Evolutionary conservation across 1,140 invertebrate species (phyloP), one percentile per base, ranked within the genome.

Genomic region (Ceratina australensis): DNA sequence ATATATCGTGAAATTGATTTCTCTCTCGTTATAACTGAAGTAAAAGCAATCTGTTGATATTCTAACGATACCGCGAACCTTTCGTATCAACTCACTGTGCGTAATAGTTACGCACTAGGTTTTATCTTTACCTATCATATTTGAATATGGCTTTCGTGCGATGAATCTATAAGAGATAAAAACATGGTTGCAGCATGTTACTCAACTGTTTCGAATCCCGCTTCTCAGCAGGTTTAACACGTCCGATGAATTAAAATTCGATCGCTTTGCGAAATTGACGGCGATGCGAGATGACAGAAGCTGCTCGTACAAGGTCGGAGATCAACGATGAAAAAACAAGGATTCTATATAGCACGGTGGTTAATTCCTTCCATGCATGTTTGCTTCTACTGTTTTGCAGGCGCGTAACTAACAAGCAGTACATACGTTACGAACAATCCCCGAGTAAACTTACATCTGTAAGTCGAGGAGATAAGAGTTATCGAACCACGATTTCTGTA

Each of bases 391-490:
- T 42, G 10, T 42, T 42, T 10, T 10, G 33, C 33, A 42, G 5
- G 33, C 33, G 5, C 10, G 8, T n/a, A 3, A 42, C 33, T 42
- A 42, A 42, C 33, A 10, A 42, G 33, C 33, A 42, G 10, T 42
- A 42, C 33, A 42, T 42, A 42, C 33, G 10, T 42, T 42, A 42
- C 10, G 0, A 57, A 22, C 12, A 47, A 71, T 47, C 65, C 15
- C 10, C 15, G 3, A 66, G 3, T 42, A 16, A 42, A 42, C 33
- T 42, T 15, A 24, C 1, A 24, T 33, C n/a, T 1, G 4, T 67
- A 54, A 67, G 3, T 54, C 16, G 18, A 33, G 18, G 22, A 28
- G 26, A 69, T 69, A 71, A 47, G n/a, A 24, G 5, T 68, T 71
- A 59, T 71, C 33, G 10, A 69, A 47, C 33, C 33, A 28, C 10